These are phyloP conservation scores for Megathymus violae DNA, from an alignment of 1,140 invertebrate species.

Conservation along the genomic window DNA sequence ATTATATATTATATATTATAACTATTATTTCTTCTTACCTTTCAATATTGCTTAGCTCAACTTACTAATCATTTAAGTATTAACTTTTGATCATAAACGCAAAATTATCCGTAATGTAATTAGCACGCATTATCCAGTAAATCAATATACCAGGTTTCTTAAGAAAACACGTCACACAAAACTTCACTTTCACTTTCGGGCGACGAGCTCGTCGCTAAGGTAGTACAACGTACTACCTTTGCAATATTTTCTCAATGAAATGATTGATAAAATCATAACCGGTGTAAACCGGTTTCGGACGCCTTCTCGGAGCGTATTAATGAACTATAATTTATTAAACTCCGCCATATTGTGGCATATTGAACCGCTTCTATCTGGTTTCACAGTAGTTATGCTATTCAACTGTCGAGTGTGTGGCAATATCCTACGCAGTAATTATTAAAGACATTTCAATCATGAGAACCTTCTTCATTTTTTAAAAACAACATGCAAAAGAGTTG, in stretches of 20 bases:
- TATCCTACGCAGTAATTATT: conserved; percentile 17
- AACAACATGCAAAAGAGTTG: too few relatives aligned
- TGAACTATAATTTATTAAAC: conserved; percentile 11
- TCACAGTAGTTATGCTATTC: background rate
- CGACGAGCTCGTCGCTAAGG: too few relatives aligned
- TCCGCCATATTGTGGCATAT: background rate
- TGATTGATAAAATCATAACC: conserved; percentile 10
- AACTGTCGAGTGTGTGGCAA: background rate
- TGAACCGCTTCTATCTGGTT: conserved; percentile 6
- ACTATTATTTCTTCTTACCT: too few relatives aligned
- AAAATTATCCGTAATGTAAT: too few relatives aligned
- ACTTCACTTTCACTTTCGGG: conserved; percentile 10
- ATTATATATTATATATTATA: too few relatives aligned
- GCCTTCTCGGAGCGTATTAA: background rate
- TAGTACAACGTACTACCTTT: background rate
- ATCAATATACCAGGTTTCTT: too few relatives aligned
- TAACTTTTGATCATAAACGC: too few relatives aligned
- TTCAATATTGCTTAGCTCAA: too few relatives aligned
- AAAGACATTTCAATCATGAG: too few relatives aligned
- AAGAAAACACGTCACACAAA: background rate
- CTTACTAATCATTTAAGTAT: too few relatives aligned
- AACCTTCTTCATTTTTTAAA: too few relatives aligned
- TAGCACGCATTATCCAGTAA: too few relatives aligned
- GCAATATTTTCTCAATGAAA: conserved; percentile 4
- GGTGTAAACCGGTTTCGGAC: conserved; percentile 7